These are phyloP conservation scores for Nemotelus nigrinus DNA, from an alignment of 2,888 invertebrate species.

Conservation along the genomic window DNA sequence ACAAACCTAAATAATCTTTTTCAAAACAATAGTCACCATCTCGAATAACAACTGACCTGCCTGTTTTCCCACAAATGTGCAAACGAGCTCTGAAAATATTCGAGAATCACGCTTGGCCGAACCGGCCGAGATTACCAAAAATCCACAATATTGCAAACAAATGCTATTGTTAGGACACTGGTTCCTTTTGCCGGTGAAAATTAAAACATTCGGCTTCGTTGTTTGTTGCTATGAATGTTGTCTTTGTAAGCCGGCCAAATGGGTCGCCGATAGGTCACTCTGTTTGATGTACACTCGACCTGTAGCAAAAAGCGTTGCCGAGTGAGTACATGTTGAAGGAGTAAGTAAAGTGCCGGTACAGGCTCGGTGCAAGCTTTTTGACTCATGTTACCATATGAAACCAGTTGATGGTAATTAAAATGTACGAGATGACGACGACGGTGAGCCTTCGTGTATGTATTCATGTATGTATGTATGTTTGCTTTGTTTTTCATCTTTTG, in stretches of 20 bases:
- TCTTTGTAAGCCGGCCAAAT: constrained; percentile 14
- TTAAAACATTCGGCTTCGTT: constrained; percentile 38
- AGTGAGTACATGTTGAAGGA: background rate
- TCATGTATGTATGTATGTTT: constrained; percentile 15
- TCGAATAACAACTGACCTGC: background rate
- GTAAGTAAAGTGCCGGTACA: constrained; percentile 3
- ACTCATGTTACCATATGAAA: constrained; percentile 24
- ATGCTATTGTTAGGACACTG: constrained; percentile 13
- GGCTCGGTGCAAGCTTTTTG: constrained; percentile 14
- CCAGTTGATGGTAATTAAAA: constrained; percentile 46
- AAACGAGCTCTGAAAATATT: constrained; percentile 21
- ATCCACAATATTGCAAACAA: constrained; percentile 36
- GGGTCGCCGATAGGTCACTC: background rate
- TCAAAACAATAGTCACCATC: background rate
- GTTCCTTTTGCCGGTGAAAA: constrained; percentile 33
- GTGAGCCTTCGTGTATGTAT: background rate
- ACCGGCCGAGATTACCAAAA: constrained; percentile 26
- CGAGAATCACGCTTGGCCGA: constrained; percentile 37
- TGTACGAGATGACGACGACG: constrained; percentile 39
- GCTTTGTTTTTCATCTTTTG: constrained; percentile 34
- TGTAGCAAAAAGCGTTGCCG: background rate
- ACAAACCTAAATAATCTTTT: background rate
- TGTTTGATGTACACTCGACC: constrained; percentile 1
- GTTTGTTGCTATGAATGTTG: constrained; percentile 27
- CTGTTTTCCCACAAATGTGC: background rate